Evolutionary conservation across 2,888 invertebrate species (phyloP).

Genomic region (Macrophya annulata): DNA sequence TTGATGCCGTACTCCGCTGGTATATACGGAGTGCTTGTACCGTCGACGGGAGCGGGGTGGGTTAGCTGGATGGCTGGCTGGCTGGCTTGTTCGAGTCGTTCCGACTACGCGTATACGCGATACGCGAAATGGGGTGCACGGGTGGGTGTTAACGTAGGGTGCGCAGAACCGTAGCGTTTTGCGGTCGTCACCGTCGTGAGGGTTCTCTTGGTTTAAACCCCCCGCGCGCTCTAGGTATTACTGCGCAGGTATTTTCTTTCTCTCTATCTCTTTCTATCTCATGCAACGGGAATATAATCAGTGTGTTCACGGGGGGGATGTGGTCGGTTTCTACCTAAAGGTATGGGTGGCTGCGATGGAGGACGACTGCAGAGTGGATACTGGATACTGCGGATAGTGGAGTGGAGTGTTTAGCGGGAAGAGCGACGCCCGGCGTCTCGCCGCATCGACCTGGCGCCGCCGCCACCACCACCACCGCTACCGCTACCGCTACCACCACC

Average conservation of each 20-base stretch:
- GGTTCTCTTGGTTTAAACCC: neutral
- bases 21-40: neutral
- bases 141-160: constrained; percentile 14
- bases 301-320: constrained; percentile 38
- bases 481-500: constrained; percentile 56
- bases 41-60: constrained; percentile 62
- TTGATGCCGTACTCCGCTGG: constrained; percentile 79
- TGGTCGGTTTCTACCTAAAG: constrained; percentile 22
- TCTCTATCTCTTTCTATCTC: no score
- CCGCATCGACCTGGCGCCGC: constrained; percentile 77
- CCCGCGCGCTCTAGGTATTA: neutral
- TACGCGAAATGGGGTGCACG: neutral
- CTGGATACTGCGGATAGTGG: constrained; percentile 58
- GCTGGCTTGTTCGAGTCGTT: constrained; percentile 18
- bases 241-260: constrained; percentile 33
- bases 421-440: constrained; percentile 79
- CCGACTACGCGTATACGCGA: constrained; percentile 8
- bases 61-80: constrained; percentile 40
- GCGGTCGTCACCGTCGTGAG: constrained; percentile 30
- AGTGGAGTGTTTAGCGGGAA: constrained; percentile 72
- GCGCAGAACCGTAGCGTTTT: constrained; percentile 14
- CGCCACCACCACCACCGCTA: constrained; percentile 59
- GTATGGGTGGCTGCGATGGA: constrained; percentile 32
- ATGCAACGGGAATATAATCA: neutral
- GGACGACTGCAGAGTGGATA: constrained; percentile 33